phyloP scores from a whole-genome alignment of 2,888 invertebrate genomes.

The Brenthis hecate region DNA sequence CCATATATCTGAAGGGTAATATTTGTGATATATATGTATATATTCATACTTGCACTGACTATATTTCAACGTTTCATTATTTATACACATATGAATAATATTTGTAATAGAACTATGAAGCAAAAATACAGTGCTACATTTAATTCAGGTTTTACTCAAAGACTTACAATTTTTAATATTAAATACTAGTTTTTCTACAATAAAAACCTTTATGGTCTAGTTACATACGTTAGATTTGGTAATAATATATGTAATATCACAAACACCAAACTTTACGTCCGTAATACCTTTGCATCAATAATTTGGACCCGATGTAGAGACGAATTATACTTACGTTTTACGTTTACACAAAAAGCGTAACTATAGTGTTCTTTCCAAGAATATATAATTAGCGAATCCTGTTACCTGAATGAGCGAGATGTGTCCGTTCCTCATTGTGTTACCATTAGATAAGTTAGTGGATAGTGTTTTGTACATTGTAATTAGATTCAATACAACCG shows the following conservation, averaged over 20 bases:
- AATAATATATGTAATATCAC: background rate
- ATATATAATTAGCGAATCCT: slow-evolving; percentile 55
- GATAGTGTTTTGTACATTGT: slow-evolving; percentile 67
- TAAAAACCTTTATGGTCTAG: background rate
- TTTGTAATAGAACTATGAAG: background rate
- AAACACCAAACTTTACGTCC: slow-evolving; percentile 11
- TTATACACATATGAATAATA: slow-evolving; percentile 2
- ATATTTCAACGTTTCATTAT: slow-evolving; percentile 8
- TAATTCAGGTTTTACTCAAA: background rate
- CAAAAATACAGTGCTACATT: background rate
- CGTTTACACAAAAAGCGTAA: background rate
- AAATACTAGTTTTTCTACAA: background rate
- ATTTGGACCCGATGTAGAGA: background rate
- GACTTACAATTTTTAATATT: background rate
- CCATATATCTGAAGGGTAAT: slow-evolving; percentile 34
- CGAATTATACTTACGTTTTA: slow-evolving; percentile 10
- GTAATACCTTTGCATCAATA: slow-evolving; percentile 1
- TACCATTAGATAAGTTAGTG: slow-evolving; percentile 81
- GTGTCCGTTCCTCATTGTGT: slow-evolving; percentile 78
- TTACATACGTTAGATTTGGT: slow-evolving; percentile 1
- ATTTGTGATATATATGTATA: slow-evolving; percentile 34
- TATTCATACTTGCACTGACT: slow-evolving; percentile 23
- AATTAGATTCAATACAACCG: slow-evolving; percentile 76
- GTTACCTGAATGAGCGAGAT: slow-evolving; percentile 79
- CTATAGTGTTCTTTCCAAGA: slow-evolving; percentile 14